phyloP scores from a whole-genome alignment of 2,888 invertebrate species.

The Pocota personata region DNA sequence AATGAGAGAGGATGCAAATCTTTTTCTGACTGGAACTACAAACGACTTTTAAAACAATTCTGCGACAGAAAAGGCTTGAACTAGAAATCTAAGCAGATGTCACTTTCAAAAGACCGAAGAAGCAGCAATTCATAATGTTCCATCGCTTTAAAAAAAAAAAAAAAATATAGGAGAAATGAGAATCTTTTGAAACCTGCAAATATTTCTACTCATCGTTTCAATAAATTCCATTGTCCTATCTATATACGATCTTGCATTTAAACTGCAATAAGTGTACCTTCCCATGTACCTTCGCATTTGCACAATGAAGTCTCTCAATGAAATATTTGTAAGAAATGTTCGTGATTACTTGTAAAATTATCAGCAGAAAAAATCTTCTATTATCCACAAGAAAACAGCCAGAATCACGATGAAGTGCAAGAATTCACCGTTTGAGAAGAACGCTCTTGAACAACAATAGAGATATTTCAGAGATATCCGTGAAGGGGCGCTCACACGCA shows the following conservation, averaged over 20 bases:
- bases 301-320: neutral
- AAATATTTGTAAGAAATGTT: constrained; percentile 20
- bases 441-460: constrained; percentile 60
- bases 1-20: too few relatives aligned
- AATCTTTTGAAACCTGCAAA: neutral
- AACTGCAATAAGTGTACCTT: constrained; percentile 21
- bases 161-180: too few relatives aligned
- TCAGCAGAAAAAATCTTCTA: neutral
- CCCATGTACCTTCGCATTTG: neutral
- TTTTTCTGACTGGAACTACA: too few relatives aligned
- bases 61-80: too few relatives aligned
- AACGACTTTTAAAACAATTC: too few relatives aligned
- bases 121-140: too few relatives aligned
- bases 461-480: constrained; percentile 6
- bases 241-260: constrained; percentile 45
- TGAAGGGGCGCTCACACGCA: constrained; percentile 18
- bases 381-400: constrained; percentile 8
- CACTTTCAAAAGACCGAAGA: too few relatives aligned
- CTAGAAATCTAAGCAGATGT: too few relatives aligned
- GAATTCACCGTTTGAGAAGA: constrained; percentile 20
- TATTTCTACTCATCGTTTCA: constrained; percentile 24
- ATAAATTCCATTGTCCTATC: constrained; percentile 31
- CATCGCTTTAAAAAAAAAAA: too few relatives aligned
- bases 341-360: constrained; percentile 43
- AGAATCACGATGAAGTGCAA: constrained; percentile 43